Base-by-base conservation (phyloP, 2,797 vertebrate species). In the Myripristis murdjan region DNA sequence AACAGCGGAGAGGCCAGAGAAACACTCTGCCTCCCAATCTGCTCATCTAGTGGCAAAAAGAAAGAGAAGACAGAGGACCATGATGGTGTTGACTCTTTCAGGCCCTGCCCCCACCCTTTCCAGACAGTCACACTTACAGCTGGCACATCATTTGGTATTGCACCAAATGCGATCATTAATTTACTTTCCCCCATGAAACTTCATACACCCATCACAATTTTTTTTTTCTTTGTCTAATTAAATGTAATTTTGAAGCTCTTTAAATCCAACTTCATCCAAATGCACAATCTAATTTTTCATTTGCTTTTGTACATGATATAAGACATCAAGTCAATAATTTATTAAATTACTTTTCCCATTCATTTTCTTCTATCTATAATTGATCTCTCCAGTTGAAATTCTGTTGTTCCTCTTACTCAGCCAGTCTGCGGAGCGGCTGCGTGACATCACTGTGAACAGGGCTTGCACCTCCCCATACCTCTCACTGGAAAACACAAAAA, bases 331-430 rank as follows among this genome's bases (percentile, higher is more conserved):
- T 95, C 92, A 94, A 93, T 94, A 95, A 95, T 95, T 94, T 94
- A 95, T 95, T 95, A 94, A 95, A 95, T 95, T 95, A 94, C 92
- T 94, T 93, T 92, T 85, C 92, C 92, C 91, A 94, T 95, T 96
- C 93, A 95, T 95, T 95, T 95, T 90, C 92, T 84, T 92, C 92
- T 95, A 96, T 96, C 95, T 96, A 96, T 95, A 96, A 96, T 95
- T 96, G 95, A 96, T 96, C 95, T 96, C 93, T 91, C 93, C 93
- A 92, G 93, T 89, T 91, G 93, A 94, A 95, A 93, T 95, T 95
- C 94, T 93, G 94, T 95, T 95, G 94, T 95, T 95, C 93, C 93
- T 94, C 92, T 92, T 93, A 90, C 91, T 92, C 93, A 93, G 92
- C 82, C 88, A 77, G 92, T 90, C 91, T 92, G 81, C 65, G 56